Base-by-base conservation (phyloP, 2,113 vertebrate species). In the Lepus europaeus region DNA sequence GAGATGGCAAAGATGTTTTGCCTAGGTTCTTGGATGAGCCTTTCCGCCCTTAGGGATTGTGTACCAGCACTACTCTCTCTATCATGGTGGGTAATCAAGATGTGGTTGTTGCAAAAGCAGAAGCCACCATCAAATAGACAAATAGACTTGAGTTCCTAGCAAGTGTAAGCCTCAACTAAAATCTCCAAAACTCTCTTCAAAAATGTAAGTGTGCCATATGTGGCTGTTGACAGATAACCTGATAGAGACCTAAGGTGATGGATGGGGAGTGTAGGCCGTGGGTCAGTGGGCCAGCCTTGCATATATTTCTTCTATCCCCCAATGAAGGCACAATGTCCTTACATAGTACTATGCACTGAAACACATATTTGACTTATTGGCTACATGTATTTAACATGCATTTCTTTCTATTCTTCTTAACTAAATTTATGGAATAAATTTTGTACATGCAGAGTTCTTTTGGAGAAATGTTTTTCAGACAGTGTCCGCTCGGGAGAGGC, bases 341-440 rank as follows among this genome's bases (percentile, higher is more conserved):
- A 53, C 45, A 11, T 19, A 61, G 23, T n/a, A 31, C 19, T 56
- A 19, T 81, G 87, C 22, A 70, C 16, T 39, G 13, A 74, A 39
- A 63, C 45, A 66, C 69, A 16, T 53, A 94, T 95, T 85, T 61
- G 22, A 87, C 82, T 85, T 31, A 89, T 14, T 86, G 61, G 63
- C 27, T 88, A 84, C 93, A 80, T 76, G 9, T 51, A 53, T 78
- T 87, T 91, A 59, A 96, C 93, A 87, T 72, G 36, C 10, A 76
- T 53, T 72, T 94, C 31, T 92, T 89, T 87, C 70, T 90, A 5
- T 76, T 88, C 23, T 84, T 92, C 69, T 79, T 70, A 61, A 80
- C 87, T 84, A 76, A 93, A 90, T 92, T 12, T 92, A 88, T 87
- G 27, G 36, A 53, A 94, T 91, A 90, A 91, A 85, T 31, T 95